Conservation (phyloP, 2,797 vertebrate genomes). For the Rachycentron canadum region DNA sequence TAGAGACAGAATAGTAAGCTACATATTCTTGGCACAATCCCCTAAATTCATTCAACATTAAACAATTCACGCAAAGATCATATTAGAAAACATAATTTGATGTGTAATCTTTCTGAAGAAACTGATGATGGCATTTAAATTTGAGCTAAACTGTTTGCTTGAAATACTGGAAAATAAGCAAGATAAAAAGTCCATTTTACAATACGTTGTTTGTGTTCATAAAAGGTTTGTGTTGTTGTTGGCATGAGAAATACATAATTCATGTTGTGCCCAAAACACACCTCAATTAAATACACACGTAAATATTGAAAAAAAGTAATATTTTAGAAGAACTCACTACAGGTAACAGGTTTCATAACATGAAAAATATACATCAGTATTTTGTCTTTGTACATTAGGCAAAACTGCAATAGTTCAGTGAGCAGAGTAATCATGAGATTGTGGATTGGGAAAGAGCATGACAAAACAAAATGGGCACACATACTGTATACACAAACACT, state of each 20-base stretch:
- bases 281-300: constrained; percentile 67
- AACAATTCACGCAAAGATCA: neutral
- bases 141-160: neutral
- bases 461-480: constrained; percentile 65
- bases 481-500: constrained; percentile 63
- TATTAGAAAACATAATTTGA: neutral
- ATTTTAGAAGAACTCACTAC: constrained; percentile 99
- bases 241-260: neutral
- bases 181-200: neutral
- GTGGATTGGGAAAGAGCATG: constrained; percentile 60
- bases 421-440: constrained; percentile 82
- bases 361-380: constrained; percentile 99
- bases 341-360: constrained; percentile 98
- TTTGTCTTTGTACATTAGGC: constrained; percentile 98
- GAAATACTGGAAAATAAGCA: neutral
- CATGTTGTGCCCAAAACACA: constrained; percentile 27
- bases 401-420: constrained; percentile 87
- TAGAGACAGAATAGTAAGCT: neutral
- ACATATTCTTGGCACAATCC: neutral
- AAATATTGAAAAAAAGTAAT: constrained; percentile 95
- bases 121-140: neutral
- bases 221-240: neutral
- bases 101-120: neutral
- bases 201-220: constrained; percentile 2
- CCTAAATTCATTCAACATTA: neutral